Percentiles rank a stretch among this genome's conserved stretches.
Conservation (phyloP, 2,888 invertebrate species). For the Metallyticus violacea region DNA sequence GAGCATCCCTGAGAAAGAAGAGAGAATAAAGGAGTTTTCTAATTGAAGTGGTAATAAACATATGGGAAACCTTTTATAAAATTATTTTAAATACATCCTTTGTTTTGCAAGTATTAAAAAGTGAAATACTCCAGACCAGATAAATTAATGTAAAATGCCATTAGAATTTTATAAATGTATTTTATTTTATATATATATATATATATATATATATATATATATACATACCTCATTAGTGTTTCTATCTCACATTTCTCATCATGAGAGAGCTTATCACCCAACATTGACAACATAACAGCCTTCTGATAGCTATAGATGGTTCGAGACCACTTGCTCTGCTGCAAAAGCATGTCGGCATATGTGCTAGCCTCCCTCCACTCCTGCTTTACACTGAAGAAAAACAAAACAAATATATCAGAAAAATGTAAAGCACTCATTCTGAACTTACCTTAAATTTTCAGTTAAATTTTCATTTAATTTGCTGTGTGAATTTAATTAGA, state of each 20-base stretch:
- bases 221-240: constrained; percentile 69
- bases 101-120: too few relatives aligned
- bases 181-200: not conserved
- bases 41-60: too few relatives aligned
- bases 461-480: too few relatives aligned
- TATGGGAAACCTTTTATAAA: too few relatives aligned
- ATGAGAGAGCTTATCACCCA: constrained; percentile 52
- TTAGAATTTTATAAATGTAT: not conserved
- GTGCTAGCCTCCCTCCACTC: constrained; percentile 76
- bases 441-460: too few relatives aligned
- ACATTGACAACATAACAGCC: constrained; percentile 78
- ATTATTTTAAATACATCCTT: too few relatives aligned
- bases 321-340: constrained; percentile 86
- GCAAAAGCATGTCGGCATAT: constrained; percentile 68
- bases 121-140: too few relatives aligned
- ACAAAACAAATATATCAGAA: not conserved
- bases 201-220: too few relatives aligned
- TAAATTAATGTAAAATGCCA: too few relatives aligned
- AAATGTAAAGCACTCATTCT: too few relatives aligned
- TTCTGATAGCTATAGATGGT: constrained; percentile 90
- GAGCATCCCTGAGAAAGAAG: constrained; percentile 62
- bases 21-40: too few relatives aligned
- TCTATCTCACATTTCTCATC: constrained; percentile 57
- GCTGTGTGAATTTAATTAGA: too few relatives aligned
- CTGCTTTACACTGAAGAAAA: constrained; percentile 55